A percentile compares a stretch with the other conserved stretches of the same genome.
Evolutionary conservation across 2,113 vertebrate genomes (phyloP).

Genomic region (Sapajus apella): DNA sequence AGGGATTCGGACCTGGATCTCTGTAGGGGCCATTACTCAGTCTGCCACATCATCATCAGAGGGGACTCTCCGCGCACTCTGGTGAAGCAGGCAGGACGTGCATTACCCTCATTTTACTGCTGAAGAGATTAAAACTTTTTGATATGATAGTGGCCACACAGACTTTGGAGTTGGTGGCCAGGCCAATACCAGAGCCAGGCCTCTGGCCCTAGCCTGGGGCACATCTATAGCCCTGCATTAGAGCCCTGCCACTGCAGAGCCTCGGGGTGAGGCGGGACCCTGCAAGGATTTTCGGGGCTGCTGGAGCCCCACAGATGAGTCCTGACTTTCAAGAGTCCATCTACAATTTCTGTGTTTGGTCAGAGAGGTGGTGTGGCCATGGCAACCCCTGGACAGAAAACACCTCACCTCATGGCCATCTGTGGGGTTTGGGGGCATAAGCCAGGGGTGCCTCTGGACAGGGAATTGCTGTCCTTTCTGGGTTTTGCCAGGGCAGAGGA

Average conservation of each 20-base stretch:
- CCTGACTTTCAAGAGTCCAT: background rate
- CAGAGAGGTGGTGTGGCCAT: background rate
- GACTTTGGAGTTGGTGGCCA: background rate
- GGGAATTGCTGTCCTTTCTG: background rate
- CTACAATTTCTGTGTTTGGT: background rate
- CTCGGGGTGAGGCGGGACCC: background rate
- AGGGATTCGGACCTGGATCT: background rate
- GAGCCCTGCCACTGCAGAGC: background rate
- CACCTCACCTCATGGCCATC: background rate
- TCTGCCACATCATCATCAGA: background rate
- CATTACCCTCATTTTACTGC: background rate
- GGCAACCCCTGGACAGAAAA: background rate
- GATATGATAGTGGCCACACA: background rate
- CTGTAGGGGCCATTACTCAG: background rate
- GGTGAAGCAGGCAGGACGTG: background rate
- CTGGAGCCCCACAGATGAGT: background rate
- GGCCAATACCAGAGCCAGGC: background rate
- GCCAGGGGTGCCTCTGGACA: background rate
- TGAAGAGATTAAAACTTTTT: background rate
- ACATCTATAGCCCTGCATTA: background rate
- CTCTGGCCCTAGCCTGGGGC: background rate
- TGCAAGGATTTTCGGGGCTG: no score
- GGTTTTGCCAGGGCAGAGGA: background rate
- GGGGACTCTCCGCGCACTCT: background rate
- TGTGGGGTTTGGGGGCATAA: background rate